Evolutionary conservation across 2,113 vertebrate genomes (phyloP), one percentile per base, ranked within the genome.

Genomic region (Podilymbus podiceps): DNA sequence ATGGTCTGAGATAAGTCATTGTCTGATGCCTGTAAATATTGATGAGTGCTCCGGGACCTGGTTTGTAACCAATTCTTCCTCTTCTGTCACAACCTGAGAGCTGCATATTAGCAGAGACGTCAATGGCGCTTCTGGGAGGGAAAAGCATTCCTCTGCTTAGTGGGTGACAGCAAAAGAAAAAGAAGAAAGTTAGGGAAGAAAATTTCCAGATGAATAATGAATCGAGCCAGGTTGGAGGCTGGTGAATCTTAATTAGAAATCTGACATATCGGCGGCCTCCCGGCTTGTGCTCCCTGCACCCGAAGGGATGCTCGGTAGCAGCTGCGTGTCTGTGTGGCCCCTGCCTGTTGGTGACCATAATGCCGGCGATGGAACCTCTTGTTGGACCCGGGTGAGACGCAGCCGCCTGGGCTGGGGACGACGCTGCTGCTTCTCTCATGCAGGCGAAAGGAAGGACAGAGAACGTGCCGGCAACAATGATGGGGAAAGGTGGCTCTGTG

Each of bases 11-110:
- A 86, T 60, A 87, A 93, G 79, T 89, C 79, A 84, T 50, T 90
- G 83, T 92, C 85, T 94, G 80, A 78, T 58, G 60, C 49, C 53
- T 72, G 80, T 87, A 94, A 96, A 97, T 94, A 95, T 92, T 94
- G 93, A 93, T 80, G 88, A 94, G 47, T 71, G 64, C 83, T 90
- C 60, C 2, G 0, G 64, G 95, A 93, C 30, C 46, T 44, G 62
- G 68, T 78, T 52, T 81, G 31, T 42, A 95, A 68, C 56, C 24
- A 40, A 78, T 84, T 55, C 83, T 96, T 93, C 90, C 56, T 87
- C 75, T 60, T 88, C 60, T 62, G 52, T 92, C 90, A 66, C 62
- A 63, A 20, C 58, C 55, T 42, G 49, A 93, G 67, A 52, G 49
- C 14, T 7, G 46, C 52, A 13, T 40, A 44, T 79, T 79, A 71